Percentiles rank a stretch among this genome's conserved stretches.
phyloP scores from a whole-genome alignment of 2,797 vertebrate genomes.

The Paratrypauchen microcephalus region DNA sequence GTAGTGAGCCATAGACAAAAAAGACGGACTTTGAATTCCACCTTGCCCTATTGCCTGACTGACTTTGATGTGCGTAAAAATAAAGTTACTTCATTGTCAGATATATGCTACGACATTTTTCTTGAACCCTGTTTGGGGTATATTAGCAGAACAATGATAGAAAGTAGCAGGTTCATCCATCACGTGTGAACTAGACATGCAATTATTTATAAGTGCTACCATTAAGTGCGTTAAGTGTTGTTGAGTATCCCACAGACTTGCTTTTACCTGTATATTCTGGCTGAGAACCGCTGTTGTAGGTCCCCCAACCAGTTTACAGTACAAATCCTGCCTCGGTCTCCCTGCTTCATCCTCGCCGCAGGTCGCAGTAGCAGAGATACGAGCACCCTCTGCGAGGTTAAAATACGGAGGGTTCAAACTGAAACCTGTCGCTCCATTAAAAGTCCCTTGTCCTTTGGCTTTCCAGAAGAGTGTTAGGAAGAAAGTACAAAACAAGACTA shows the following conservation, averaged over 20 bases:
- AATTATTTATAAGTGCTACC: too few species aligned
- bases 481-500: slow-evolving; percentile 33
- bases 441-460: slow-evolving; percentile 47
- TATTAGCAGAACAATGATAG: too few species aligned
- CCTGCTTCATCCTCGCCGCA: slow-evolving; percentile 83
- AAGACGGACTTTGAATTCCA: too few species aligned
- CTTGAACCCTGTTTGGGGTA: too few species aligned
- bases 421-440: slow-evolving; percentile 61
- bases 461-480: slow-evolving; percentile 32
- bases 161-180: too few species aligned
- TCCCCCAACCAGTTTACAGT: slow-evolving; percentile 91
- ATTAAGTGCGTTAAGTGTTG: background rate
- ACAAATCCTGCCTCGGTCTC: slow-evolving; percentile 79
- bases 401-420: slow-evolving; percentile 89
- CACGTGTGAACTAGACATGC: too few species aligned
- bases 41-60: too few species aligned
- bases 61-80: too few species aligned
- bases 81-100: too few species aligned
- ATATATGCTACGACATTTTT: too few species aligned
- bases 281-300: slow-evolving; percentile 73
- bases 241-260: background rate
- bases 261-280: slow-evolving; percentile 86
- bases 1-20: too few species aligned
- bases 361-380: slow-evolving; percentile 86
- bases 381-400: slow-evolving; percentile 83